phyloP scores from a whole-genome alignment of 2,888 invertebrate species.

The Clusia tigrina region DNA sequence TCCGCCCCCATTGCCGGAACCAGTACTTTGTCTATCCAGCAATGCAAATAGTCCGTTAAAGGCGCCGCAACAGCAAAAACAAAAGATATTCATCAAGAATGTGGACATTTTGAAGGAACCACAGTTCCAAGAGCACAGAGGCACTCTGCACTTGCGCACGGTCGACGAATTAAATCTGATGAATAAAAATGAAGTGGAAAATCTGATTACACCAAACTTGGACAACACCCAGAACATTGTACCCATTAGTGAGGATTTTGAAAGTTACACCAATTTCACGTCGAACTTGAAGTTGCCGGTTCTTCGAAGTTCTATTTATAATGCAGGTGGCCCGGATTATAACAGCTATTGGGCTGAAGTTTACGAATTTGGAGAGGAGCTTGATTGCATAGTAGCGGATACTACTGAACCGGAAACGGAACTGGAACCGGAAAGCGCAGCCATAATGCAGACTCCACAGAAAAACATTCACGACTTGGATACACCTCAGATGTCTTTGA shows the following conservation, averaged over 20 bases:
- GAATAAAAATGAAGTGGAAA: conserved; percentile 62
- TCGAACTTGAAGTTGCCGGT: conserved; percentile 17
- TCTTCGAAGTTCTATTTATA: conserved; percentile 8
- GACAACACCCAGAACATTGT: conserved; percentile 38
- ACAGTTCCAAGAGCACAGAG: conserved; percentile 46
- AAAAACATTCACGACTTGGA: conserved; percentile 42
- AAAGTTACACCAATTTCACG: conserved; percentile 30
- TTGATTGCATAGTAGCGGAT: conserved; percentile 51
- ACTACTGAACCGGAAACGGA: conserved; percentile 16
- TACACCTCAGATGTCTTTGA: conserved; percentile 48
- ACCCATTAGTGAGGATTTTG: conserved; percentile 33
- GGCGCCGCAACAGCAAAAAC: conserved; percentile 38
- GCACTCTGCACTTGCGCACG: conserved; percentile 61
- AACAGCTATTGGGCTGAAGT: conserved; percentile 44
- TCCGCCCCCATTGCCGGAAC: conserved; percentile 29
- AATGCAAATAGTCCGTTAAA: conserved; percentile 8
- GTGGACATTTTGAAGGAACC: conserved; percentile 59
- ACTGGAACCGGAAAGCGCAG: conserved; percentile 25
- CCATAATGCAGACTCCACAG: not conserved
- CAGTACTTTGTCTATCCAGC: conserved; percentile 20
- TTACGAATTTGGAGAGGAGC: conserved; percentile 49
- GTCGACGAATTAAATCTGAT: conserved; percentile 63
- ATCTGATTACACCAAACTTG: conserved; percentile 58
- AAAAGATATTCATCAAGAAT: conserved; percentile 60
- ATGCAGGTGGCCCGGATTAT: conserved; percentile 29